These are phyloP conservation scores for Amiota communis DNA, from an alignment of 2,888 invertebrate genomes.

Conservation along the genomic window DNA sequence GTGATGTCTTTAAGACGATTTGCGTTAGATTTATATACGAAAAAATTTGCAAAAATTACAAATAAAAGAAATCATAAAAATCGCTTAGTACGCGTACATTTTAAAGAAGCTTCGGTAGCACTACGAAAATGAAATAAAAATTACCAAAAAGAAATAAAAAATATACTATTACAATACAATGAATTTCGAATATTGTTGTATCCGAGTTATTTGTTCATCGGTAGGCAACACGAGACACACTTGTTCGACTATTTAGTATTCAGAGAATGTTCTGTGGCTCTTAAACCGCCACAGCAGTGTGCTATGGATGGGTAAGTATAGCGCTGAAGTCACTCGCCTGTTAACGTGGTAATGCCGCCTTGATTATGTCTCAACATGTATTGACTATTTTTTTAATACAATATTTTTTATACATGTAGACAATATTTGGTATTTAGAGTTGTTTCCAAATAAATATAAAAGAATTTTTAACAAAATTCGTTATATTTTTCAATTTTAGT, in stretches of 20 bases:
- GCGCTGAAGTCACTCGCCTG: slow-evolving; percentile 18
- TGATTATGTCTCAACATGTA: slow-evolving; percentile 6
- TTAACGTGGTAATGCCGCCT: slow-evolving; percentile 5
- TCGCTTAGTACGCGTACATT: slow-evolving; percentile 20
- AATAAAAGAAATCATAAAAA: slow-evolving; percentile 38
- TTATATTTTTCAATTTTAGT: too few species aligned
- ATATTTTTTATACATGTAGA: too few species aligned
- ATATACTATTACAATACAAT: slow-evolving; percentile 37
- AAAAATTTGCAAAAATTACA: slow-evolving; percentile 55
- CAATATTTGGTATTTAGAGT: neutral
- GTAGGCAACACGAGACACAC: slow-evolving; percentile 1
- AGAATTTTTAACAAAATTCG: too few species aligned
- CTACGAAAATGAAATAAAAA: slow-evolving; percentile 33
- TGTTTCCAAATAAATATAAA: too few species aligned
- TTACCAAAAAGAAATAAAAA: slow-evolving; percentile 48
- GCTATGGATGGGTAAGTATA: slow-evolving; percentile 22
- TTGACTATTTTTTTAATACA: neutral
- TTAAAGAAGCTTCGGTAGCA: slow-evolving; percentile 4
- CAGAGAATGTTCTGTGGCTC: slow-evolving; percentile 46
- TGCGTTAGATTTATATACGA: slow-evolving; percentile 73
- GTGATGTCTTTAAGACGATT: slow-evolving; percentile 68
- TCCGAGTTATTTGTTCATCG: slow-evolving; percentile 11
- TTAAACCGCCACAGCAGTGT: neutral
- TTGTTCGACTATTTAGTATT: slow-evolving; percentile 58
- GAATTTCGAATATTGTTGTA: slow-evolving; percentile 46